Percentiles rank a stretch among this genome's conserved stretches.
Conservation (phyloP, 1,140 invertebrate species). For the fruit fly (Drosophila melanogaster) region DNA sequence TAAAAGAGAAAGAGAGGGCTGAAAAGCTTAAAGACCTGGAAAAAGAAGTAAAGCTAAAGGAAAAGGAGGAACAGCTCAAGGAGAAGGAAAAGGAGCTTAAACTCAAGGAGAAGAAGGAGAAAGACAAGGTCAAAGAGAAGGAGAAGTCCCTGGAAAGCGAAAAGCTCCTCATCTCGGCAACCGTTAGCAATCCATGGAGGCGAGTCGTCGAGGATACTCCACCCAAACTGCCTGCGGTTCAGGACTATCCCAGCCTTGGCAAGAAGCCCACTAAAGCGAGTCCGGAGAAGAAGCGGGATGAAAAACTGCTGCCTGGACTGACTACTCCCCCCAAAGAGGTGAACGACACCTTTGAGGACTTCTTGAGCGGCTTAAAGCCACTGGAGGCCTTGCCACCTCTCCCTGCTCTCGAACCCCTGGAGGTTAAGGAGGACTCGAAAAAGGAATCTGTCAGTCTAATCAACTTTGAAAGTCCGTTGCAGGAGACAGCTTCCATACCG, state of each 20-base stretch:
- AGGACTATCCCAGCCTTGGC: constrained; percentile 38
- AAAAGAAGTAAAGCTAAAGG: constrained; percentile 3
- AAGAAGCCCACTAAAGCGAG: constrained; percentile 11
- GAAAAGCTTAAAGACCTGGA: constrained; percentile 1
- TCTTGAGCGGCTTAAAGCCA: constrained; percentile 55
- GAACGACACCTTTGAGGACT: constrained; percentile 64
- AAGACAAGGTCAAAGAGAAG: constrained; percentile 10
- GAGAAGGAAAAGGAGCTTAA: constrained; percentile 14
- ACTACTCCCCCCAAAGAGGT: constrained; percentile 21
- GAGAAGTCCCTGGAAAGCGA: constrained; percentile 10
- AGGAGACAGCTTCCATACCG: constrained; percentile 57
- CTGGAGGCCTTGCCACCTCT: constrained; percentile 68
- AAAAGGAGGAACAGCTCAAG: constrained; percentile 9
- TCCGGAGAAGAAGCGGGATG: constrained; percentile 40
- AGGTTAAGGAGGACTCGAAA: constrained; percentile 22
- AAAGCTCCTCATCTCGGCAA: constrained; percentile 1
- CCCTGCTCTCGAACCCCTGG: constrained; percentile 68
- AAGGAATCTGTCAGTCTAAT: constrained; percentile 63
- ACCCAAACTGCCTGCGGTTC: constrained; percentile 21
- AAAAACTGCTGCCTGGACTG: constrained; percentile 26
- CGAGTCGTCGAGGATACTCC: constrained; percentile 17
- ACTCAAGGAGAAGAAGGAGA: constrained; percentile 8
- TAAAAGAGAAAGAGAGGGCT: constrained; percentile 5
- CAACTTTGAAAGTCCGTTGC: constrained; percentile 79
- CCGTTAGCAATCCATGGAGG: constrained; percentile 26